These are phyloP conservation scores for Cebidichthys violaceus DNA, from an alignment of 2,113 vertebrate species.

Conservation along the genomic window DNA sequence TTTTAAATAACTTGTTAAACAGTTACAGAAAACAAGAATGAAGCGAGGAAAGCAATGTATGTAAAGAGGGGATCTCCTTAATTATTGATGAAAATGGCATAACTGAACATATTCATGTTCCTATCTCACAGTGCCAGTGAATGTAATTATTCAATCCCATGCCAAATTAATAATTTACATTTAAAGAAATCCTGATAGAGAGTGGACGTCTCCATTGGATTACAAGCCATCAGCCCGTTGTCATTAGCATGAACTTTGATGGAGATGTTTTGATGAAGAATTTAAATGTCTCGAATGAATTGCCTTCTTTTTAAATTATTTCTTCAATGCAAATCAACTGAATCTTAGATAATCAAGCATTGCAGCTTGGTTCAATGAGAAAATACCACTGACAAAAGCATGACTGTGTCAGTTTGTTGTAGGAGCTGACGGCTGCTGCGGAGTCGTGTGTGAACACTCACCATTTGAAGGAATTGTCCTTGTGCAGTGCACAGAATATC, in stretches of 20 bases:
- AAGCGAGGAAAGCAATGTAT: background rate
- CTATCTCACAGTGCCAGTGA: background rate
- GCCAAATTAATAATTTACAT: conserved; percentile 17
- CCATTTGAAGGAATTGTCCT: conserved; percentile 96
- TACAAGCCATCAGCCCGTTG: background rate
- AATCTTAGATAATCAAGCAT: background rate
- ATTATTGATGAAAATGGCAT: background rate
- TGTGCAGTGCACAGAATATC: conserved; percentile 94
- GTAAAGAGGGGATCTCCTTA: background rate
- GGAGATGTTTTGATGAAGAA: conserved; percentile 42
- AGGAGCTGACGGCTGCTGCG: conserved; percentile 92
- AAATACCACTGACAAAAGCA: conserved; percentile 35
- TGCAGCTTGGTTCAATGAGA: background rate
- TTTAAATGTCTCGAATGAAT: conserved; percentile 8
- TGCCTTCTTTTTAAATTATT: background rate
- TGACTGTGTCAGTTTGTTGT: conserved; percentile 89
- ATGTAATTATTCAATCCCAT: conserved; percentile 20
- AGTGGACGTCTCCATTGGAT: conserved; percentile 14
- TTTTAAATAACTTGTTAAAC: background rate
- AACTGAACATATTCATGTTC: conserved; percentile 8
- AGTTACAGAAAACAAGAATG: background rate
- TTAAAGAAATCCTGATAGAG: conserved; percentile 9
- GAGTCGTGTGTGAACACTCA: conserved; percentile 95
- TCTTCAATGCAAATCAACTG: background rate
- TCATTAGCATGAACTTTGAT: conserved; percentile 39